Conservation (phyloP, 2,888 invertebrate species). For the Alitta virens region DNA sequence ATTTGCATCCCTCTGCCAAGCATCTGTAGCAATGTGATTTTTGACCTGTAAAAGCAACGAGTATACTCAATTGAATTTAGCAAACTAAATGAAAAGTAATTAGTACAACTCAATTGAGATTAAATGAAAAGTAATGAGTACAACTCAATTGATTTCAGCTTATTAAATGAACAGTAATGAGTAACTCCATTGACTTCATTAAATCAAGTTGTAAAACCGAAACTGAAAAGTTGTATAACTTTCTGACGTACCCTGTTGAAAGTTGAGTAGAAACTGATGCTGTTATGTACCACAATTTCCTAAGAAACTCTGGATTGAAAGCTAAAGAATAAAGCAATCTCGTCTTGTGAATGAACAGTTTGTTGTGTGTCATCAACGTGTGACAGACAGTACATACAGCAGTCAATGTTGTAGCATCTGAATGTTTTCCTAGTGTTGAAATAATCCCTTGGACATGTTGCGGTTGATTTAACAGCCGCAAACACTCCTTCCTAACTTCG, state of each 20-base stretch:
- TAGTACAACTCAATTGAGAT: no score
- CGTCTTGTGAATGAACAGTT: conserved; percentile 79
- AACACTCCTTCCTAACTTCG: conserved; percentile 60
- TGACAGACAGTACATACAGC: conserved; percentile 78
- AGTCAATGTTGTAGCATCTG: conserved; percentile 64
- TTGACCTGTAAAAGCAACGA: conserved; percentile 35
- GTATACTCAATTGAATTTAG: no score
- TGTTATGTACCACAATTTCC: conserved; percentile 69
- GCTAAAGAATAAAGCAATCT: conserved; percentile 77
- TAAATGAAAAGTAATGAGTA: no score
- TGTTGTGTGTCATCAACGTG: conserved; percentile 77
- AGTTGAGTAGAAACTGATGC: conserved; percentile 55
- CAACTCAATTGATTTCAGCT: no score
- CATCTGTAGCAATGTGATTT: conserved; percentile 65
- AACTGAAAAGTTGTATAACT: no score
- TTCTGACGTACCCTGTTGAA: conserved; percentile 59
- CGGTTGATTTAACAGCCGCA: conserved; percentile 69
- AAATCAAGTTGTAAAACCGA: no score
- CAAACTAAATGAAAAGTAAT: no score
- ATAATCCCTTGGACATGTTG: conserved; percentile 64
- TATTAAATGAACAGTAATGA: no score
- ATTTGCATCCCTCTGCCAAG: conserved; percentile 66
- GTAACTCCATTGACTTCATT: no score
- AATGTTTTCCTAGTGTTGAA: conserved; percentile 52
- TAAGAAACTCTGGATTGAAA: conserved; percentile 74